Evolutionary conservation across 1,140 invertebrate genomes (phyloP), one percentile per base, ranked within the genome.

Genomic region (Dryas iulia): DNA sequence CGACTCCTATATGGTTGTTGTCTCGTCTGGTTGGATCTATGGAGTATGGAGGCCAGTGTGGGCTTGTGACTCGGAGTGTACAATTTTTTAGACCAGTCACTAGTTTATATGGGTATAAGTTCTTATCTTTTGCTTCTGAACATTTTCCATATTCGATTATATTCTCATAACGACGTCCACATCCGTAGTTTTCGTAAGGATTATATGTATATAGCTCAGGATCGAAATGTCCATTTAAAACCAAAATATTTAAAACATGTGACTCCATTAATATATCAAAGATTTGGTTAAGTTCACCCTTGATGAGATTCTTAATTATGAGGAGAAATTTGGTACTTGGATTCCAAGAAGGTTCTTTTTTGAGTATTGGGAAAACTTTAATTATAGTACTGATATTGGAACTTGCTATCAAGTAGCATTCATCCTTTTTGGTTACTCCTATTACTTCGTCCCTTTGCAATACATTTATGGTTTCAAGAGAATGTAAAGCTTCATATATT

Each of bases 111-210:
- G 33, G 61, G 58, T 66, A 73, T 8, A 56, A 63, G 8, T 63
- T 52, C 33, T 31, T 25, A 7, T 30, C 21, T 54, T 60, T 28
- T 18, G 25, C 3, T 11, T 0, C 12, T 47, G 56, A 35, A 59
- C 78, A 80, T 63, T 72, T 74, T 18, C 78, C 78, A 6, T 66
- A 62, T 39, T 67, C 59, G 23, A 76, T 74, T 6, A 80, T 64
- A 28, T 59, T 61, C 5, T 77, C 59, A 54, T 74, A 81, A 21
- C 65, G 65, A 52, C 69, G 57, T 8, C 77, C 79, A 14, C 85
- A 87, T 4, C 72, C 73, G 23, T 77, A 81, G 35, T 86, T 79
- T 12, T 82, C 79, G 24, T 77, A 86, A 8, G 82, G 78, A 67
- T 87, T 81, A 21, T 84, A 87, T 0, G 78, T 78, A 25, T 78